Conservation (phyloP, 2,113 vertebrate species). For the Ia io region DNA sequence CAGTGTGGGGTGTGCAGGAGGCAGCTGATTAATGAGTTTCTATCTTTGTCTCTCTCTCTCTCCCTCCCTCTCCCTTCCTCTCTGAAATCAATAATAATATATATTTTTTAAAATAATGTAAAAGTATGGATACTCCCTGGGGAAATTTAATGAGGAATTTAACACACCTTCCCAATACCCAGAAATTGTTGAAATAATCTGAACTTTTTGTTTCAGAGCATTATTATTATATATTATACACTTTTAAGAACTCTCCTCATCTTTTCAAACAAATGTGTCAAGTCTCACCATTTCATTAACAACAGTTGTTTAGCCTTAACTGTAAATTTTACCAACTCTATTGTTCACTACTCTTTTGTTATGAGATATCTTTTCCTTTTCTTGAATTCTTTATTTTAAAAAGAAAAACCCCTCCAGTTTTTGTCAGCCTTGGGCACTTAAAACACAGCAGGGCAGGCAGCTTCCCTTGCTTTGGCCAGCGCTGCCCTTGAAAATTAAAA, state of each 20-base stretch:
- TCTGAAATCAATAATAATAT: too few relatives aligned
- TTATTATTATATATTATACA: neutral
- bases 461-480: neutral
- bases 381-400: neutral
- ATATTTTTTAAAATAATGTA: neutral
- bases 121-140: neutral
- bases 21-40: too few relatives aligned
- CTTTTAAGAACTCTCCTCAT: neutral
- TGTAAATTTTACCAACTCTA: neutral
- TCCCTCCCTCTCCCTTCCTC: too few relatives aligned
- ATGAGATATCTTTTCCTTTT: neutral
- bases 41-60: too few relatives aligned
- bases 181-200: conserved; percentile 1
- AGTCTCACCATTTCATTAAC: neutral
- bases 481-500: neutral
- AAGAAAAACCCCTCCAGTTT: neutral
- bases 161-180: neutral
- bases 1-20: too few relatives aligned
- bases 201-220: neutral
- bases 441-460: neutral
- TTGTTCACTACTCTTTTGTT: neutral
- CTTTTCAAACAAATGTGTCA: neutral
- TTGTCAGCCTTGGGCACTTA: neutral
- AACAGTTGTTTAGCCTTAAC: neutral
- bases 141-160: neutral